Evolutionary conservation across 2,888 invertebrate species (phyloP).

Genomic region (Acanthoscelides obtectus): DNA sequence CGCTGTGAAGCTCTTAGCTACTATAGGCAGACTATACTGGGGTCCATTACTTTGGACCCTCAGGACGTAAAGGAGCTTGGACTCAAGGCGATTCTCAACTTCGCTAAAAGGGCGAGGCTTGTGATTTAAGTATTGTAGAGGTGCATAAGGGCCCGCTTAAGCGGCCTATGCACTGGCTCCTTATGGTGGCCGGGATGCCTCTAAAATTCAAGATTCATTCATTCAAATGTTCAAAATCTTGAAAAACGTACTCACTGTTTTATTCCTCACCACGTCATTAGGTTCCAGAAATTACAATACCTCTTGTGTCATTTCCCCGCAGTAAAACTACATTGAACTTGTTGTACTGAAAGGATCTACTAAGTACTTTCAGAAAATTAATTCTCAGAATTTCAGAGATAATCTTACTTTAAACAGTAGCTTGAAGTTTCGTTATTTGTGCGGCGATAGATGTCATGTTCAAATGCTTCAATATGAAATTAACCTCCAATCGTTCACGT

Average conservation of each 20-base stretch:
- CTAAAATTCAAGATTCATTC: no score
- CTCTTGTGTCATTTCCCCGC: neutral
- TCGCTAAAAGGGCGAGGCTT: no score
- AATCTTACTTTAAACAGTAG: neutral
- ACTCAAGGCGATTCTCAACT: no score
- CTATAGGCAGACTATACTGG: no score
- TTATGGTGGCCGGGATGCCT: no score
- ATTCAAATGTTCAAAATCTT: neutral
- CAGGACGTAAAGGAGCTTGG: no score
- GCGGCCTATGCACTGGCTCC: no score
- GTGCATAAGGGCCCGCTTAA: no score
- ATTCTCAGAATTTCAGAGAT: neutral
- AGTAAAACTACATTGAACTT: neutral
- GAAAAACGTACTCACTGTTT: neutral
- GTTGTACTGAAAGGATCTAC: neutral
- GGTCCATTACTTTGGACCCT: no score
- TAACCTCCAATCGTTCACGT: neutral
- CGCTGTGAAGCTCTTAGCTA: no score
- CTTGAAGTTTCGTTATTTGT: neutral
- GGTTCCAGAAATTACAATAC: neutral
- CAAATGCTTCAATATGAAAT: neutral
- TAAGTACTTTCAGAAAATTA: neutral
- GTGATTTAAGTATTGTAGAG: no score
- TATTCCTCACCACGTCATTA: neutral
- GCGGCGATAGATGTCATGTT: neutral